Conservation (phyloP, 1,140 invertebrate genomes). For the Aphidius ervi region DNA sequence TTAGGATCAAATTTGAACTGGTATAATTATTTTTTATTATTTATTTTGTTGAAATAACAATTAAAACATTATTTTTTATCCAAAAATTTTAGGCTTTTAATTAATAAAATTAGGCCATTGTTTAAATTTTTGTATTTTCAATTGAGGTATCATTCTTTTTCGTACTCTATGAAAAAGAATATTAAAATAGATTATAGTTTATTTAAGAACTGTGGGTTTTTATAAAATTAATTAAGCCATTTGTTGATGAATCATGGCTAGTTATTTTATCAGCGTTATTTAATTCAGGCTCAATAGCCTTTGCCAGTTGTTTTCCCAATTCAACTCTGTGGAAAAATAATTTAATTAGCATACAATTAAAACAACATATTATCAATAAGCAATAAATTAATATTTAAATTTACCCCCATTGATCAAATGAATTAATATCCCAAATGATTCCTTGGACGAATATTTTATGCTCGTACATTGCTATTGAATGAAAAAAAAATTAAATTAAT, state of each 20-base stretch:
- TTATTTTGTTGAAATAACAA: too few species aligned
- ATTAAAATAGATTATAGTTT: background rate
- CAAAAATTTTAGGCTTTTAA: too few species aligned
- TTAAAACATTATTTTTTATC: too few species aligned
- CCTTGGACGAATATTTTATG: conserved; percentile 99
- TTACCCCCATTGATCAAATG: conserved; percentile 99
- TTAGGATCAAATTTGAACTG: too few species aligned
- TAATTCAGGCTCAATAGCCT: conserved; percentile 93
- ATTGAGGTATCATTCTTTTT: too few species aligned
- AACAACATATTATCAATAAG: conserved; percentile 20
- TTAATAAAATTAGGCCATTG: too few species aligned
- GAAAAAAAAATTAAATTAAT: conserved; percentile 39
- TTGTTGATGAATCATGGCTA: conserved; percentile 77
- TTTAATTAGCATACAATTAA: conserved; percentile 12
- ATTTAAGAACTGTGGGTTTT: conserved; percentile 53
- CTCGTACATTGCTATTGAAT: conserved; percentile 81
- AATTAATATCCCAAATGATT: conserved; percentile 99
- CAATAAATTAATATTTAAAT: conserved; percentile 33
- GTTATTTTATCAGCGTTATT: conserved; percentile 58
- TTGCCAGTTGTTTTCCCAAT: conserved; percentile 96
- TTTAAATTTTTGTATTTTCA: too few species aligned
- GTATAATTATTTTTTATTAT: too few species aligned
- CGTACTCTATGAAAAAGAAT: too few species aligned
- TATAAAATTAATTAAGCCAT: conserved; percentile 79
- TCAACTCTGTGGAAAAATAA: conserved; percentile 71